A percentile compares a stretch with the other conserved stretches of the same genome.
phyloP scores from a whole-genome alignment of 2,888 invertebrate genomes.

The Lysandra coridon region DNA sequence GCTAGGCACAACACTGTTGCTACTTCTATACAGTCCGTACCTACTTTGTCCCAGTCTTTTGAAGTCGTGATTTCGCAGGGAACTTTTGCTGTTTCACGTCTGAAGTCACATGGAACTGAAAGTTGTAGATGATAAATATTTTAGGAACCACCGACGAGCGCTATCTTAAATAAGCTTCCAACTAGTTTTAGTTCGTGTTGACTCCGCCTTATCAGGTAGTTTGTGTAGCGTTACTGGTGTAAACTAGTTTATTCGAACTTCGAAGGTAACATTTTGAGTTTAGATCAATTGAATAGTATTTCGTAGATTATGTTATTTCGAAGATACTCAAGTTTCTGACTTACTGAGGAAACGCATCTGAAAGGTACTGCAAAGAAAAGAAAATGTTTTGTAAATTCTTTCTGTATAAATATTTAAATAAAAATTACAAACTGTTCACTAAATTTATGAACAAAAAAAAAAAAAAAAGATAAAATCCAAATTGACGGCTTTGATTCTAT shows the following conservation, averaged over 20 bases:
- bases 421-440: no score
- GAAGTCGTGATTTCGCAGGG: background rate
- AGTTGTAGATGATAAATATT: conserved; percentile 42
- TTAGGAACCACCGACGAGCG: conserved; percentile 36
- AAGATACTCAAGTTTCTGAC: background rate
- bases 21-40: background rate
- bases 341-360: background rate
- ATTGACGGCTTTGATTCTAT: background rate
- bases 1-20: no score
- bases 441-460: no score
- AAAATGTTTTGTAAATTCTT: no score
- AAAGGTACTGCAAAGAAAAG: no score
- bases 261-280: background rate
- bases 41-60: background rate
- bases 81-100: conserved; percentile 20
- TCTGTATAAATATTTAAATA: no score
- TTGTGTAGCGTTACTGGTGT: conserved; percentile 8
- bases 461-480: background rate
- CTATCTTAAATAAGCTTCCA: conserved; percentile 41
- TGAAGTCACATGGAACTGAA: conserved; percentile 6
- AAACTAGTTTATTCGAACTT: background rate
- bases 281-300: background rate
- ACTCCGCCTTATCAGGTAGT: conserved; percentile 30
- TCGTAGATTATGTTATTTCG: background rate
- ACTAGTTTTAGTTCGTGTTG: conserved; percentile 40